These are phyloP conservation scores for Channa striata DNA, from an alignment of 2,797 vertebrate species.

Conservation along the genomic window DNA sequence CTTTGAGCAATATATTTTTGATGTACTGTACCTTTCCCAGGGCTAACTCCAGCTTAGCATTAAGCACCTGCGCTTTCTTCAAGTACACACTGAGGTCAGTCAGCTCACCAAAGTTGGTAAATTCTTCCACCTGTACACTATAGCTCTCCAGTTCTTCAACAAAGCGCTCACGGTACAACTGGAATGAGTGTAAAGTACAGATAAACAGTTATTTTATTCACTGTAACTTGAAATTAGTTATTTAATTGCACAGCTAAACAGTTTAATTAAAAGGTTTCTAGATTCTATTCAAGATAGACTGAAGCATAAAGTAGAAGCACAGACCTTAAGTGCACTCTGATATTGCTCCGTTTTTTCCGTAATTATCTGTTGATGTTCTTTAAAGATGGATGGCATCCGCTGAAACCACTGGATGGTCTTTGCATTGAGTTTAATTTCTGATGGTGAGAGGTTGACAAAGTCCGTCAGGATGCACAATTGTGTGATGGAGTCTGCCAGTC, in stretches of 20 bases:
- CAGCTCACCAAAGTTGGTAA: slow-evolving; percentile 83
- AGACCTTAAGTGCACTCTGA: slow-evolving; percentile 88
- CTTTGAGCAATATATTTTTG: background rate
- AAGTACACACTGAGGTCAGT: slow-evolving; percentile 86
- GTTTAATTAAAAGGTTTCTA: slow-evolving; percentile 1
- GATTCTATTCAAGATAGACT: background rate
- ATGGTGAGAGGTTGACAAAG: slow-evolving; percentile 79
- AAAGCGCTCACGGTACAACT: slow-evolving; percentile 86
- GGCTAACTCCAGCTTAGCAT: slow-evolving; percentile 86
- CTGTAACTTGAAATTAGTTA: background rate
- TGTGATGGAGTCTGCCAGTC: slow-evolving; percentile 82
- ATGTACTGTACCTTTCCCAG: slow-evolving; percentile 87
- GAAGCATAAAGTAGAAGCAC: slow-evolving; percentile 11
- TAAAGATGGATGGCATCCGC: slow-evolving; percentile 89
- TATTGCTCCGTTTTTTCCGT: slow-evolving; percentile 85
- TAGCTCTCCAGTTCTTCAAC: slow-evolving; percentile 88
- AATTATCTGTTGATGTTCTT: slow-evolving; percentile 85
- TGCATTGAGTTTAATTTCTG: slow-evolving; percentile 85
- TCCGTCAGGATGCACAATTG: slow-evolving; percentile 87
- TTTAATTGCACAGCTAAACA: background rate
- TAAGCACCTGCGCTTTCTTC: slow-evolving; percentile 87
- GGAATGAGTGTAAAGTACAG: slow-evolving; percentile 27
- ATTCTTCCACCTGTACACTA: slow-evolving; percentile 85
- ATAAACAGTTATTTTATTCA: slow-evolving; percentile 6
- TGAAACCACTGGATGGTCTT: slow-evolving; percentile 85